Conservation (phyloP, 2,797 vertebrate genomes). For the Loriculus beryllinus region DNA sequence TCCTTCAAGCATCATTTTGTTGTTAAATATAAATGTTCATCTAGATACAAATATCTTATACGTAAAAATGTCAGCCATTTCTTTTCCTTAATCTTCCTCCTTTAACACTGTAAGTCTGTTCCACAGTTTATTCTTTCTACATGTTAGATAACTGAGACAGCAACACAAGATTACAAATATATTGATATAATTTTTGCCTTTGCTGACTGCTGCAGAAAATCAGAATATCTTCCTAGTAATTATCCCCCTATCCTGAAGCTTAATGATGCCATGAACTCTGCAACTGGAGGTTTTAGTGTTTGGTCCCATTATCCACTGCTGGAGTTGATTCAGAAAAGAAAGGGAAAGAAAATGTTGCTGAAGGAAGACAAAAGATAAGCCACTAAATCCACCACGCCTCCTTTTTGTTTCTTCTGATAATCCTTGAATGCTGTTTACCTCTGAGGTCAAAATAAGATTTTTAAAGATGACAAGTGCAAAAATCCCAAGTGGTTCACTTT, state of each 20-base stretch:
- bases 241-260: background rate
- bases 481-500: background rate
- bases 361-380: constrained; percentile 32
- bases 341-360: background rate
- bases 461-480: background rate
- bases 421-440: background rate
- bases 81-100: background rate
- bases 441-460: background rate
- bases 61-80: background rate
- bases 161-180: background rate
- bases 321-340: background rate
- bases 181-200: background rate
- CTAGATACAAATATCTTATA: background rate
- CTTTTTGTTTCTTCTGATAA: background rate
- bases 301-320: constrained; percentile 42
- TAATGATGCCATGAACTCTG: constrained; percentile 10
- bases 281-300: constrained; percentile 12
- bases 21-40: constrained; percentile 33
- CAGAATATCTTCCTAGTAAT: background rate
- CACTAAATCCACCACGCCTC: background rate
- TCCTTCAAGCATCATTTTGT: constrained; percentile 33
- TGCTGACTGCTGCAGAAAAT: constrained; percentile 17
- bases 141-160: background rate
- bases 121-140: background rate
- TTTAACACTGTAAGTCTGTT: background rate